A percentile compares a stretch with the other conserved stretches of the same genome.
Evolutionary conservation across 2,888 invertebrate species (phyloP).

Genomic region (Drosophila stalkeri): DNA sequence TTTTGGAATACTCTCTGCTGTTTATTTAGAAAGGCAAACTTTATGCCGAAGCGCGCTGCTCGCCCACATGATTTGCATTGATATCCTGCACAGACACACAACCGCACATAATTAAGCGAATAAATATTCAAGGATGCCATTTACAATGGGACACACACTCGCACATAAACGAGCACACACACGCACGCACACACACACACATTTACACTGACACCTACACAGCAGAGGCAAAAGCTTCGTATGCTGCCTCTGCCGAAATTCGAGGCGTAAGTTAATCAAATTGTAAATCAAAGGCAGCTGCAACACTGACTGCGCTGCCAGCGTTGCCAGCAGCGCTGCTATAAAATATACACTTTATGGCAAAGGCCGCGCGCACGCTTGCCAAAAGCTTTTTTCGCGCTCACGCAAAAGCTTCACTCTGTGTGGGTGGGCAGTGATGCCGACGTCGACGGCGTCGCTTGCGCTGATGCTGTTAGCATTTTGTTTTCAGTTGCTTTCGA

Average conservation of each 20-base stretch:
- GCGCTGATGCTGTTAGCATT: slow-evolving; percentile 28
- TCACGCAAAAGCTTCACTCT: slow-evolving; percentile 37
- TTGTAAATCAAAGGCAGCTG: slow-evolving; percentile 68
- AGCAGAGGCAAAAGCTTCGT: slow-evolving; percentile 42
- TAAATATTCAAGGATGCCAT: slow-evolving; percentile 66
- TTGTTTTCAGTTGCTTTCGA: slow-evolving; percentile 77
- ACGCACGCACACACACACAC: neutral
- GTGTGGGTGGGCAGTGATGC: slow-evolving; percentile 17
- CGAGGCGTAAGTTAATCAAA: slow-evolving; percentile 62
- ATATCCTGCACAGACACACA: slow-evolving; percentile 24
- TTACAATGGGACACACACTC: slow-evolving; percentile 28
- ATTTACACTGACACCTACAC: slow-evolving; percentile 9
- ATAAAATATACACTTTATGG: slow-evolving; percentile 61
- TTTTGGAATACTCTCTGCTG: slow-evolving; percentile 1
- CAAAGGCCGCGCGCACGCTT: slow-evolving; percentile 38
- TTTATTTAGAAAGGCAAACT: slow-evolving; percentile 6
- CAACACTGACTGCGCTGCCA: slow-evolving; percentile 26
- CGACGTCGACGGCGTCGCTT: slow-evolving; percentile 30
- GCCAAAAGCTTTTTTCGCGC: slow-evolving; percentile 32
- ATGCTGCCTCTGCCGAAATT: slow-evolving; percentile 18
- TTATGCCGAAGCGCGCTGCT: neutral
- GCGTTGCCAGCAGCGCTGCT: slow-evolving; percentile 31
- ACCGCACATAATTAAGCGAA: slow-evolving; percentile 60
- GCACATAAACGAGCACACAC: neutral
- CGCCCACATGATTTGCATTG: slow-evolving; percentile 48